Evolutionary conservation across 2,888 invertebrate genomes (phyloP).

Genomic region (Cheilosia urbana): DNA sequence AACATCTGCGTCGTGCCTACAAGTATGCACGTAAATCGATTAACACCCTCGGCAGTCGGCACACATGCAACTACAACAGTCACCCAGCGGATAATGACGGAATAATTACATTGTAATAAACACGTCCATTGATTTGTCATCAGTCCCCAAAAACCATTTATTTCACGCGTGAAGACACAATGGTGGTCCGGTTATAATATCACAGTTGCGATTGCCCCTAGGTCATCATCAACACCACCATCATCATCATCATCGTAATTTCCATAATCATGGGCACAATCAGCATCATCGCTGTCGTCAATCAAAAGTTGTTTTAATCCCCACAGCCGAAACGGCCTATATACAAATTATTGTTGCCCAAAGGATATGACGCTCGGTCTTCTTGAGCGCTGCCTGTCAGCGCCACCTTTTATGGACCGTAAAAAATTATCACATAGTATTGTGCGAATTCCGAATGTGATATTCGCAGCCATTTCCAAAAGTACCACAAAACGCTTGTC

Average conservation of each 20-base stretch:
- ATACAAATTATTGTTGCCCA: conserved; percentile 48
- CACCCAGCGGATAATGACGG: conserved; percentile 42
- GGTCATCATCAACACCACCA: conserved; percentile 8
- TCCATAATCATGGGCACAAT: conserved; percentile 27
- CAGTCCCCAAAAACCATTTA: neutral
- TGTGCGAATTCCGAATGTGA: conserved; percentile 58
- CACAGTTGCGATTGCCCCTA: conserved; percentile 34
- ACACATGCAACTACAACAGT: conserved; percentile 3
- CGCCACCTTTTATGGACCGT: conserved; percentile 68
- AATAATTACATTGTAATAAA: conserved; percentile 69
- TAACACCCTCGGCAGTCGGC: conserved; percentile 39
- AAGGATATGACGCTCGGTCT: conserved; percentile 32
- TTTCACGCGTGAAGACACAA: neutral
- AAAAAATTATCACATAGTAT: conserved; percentile 64
- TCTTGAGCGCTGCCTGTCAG: conserved; percentile 28
- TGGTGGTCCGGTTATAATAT: neutral
- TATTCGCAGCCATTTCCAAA: conserved; percentile 62
- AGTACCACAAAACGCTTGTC: conserved; percentile 73
- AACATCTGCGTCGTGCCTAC: conserved; percentile 48
- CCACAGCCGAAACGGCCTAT: neutral
- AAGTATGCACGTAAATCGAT: conserved; percentile 67
- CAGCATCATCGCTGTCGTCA: conserved; percentile 54
- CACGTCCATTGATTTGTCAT: conserved; percentile 60
- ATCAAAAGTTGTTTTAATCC: conserved; percentile 60
- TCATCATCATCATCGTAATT: conserved; percentile 26